These are phyloP conservation scores for Aegithalos caudatus DNA, from an alignment of 2,113 vertebrate genomes.

Conservation along the genomic window DNA sequence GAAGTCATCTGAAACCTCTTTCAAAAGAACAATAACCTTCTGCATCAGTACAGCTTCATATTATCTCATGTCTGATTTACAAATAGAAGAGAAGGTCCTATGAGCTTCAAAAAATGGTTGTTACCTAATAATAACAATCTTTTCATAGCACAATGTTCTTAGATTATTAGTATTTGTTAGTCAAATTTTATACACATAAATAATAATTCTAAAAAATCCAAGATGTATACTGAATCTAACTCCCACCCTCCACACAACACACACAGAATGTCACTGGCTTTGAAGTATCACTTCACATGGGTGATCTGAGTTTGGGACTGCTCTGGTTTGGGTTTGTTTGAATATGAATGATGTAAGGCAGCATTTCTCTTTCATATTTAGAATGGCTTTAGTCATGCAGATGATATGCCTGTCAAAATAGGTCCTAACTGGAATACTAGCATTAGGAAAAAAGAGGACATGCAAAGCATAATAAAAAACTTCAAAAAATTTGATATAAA, in stretches of 20 bases:
- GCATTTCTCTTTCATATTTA: background rate
- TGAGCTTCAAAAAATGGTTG: background rate
- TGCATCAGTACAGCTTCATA: background rate
- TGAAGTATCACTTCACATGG: background rate
- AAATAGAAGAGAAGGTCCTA: background rate
- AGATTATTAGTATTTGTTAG: background rate
- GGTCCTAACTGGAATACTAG: background rate
- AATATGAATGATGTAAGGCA: background rate
- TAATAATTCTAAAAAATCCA: background rate
- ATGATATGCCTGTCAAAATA: background rate
- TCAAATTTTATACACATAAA: background rate
- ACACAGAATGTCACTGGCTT: background rate
- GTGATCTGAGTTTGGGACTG: background rate
- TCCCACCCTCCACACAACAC: background rate
- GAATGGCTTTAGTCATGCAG: background rate
- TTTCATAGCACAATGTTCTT: background rate
- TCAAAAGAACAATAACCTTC: constrained; percentile 6
- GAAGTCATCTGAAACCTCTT: background rate
- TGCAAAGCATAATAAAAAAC: background rate
- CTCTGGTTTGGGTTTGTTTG: background rate
- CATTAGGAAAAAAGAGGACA: background rate
- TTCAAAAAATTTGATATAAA: background rate
- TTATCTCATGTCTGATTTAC: background rate
- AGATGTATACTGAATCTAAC: background rate
- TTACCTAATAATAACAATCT: background rate